Conservation (phyloP, 2,888 invertebrate genomes). For the Caenorhabditis afra region DNA sequence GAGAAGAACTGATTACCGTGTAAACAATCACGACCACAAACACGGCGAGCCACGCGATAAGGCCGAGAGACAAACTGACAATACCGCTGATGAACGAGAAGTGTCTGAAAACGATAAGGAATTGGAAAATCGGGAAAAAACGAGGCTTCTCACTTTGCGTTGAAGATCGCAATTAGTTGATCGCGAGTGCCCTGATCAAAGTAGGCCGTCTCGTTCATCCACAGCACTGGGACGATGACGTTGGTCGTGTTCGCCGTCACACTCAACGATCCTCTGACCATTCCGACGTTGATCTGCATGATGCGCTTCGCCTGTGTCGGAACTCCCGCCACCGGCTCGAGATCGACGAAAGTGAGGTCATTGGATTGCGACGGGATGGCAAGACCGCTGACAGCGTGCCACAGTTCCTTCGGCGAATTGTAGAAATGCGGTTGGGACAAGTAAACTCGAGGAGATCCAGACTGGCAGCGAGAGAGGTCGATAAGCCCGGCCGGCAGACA, state of each 20-base stretch:
- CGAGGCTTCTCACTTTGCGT: conserved; percentile 40
- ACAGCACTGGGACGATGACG: conserved; percentile 75
- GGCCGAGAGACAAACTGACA: conserved; percentile 50
- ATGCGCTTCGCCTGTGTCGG: conserved; percentile 71
- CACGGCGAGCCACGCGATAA: conserved; percentile 58
- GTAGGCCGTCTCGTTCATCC: conserved; percentile 78
- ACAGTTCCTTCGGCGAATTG: conserved; percentile 70
- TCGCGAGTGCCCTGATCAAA: conserved; percentile 74
- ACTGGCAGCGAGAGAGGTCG: conserved; percentile 75
- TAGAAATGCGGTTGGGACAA: conserved; percentile 76
- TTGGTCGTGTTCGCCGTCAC: conserved; percentile 61
- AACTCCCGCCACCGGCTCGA: conserved; percentile 77
- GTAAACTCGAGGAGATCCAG: conserved; percentile 76
- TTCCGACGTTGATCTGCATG: conserved; percentile 78
- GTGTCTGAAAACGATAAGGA: conserved; percentile 25
- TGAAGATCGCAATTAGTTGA: conserved; percentile 62
- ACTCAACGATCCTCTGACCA: conserved; percentile 72
- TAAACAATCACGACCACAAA: conserved; percentile 51
- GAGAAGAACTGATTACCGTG: conserved; percentile 27
- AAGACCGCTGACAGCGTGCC: conserved; percentile 72
- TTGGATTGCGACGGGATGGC: conserved; percentile 60
- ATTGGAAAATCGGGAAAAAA: conserved; percentile 1
- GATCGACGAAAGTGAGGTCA: conserved; percentile 74
- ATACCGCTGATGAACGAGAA: conserved; percentile 60
- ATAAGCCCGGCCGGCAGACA: conserved; percentile 77